Evolutionary conservation across 2,113 vertebrate species (phyloP), one percentile per base, ranked within the genome.

Genomic region (Mormyrus iriodes): DNA sequence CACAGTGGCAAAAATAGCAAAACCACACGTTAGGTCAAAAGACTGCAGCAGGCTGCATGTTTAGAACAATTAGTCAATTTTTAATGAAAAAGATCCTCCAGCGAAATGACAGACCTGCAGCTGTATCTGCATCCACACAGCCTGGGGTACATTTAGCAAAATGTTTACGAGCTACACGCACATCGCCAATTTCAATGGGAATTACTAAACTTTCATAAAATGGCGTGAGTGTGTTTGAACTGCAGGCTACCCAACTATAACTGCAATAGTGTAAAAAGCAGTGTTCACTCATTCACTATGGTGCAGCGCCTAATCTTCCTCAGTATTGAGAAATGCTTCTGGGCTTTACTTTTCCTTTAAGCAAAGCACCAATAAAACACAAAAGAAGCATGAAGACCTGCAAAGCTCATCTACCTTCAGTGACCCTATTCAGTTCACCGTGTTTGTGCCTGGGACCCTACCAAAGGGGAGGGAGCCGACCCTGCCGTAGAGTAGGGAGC

Each of bases 51-150:
- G 6, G 35, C 31, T 2, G 31, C 73, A 79, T 39, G 4, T 79
- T 79, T 79, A 79, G 35, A 79, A 79, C 31, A 79, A 79, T 79
- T 79, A 79, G 35, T 79, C 15, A 79, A 79, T 79, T 79, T 39
- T 79, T 79, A 2, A 79, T 79, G 13, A 79, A 79, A 79, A 79
- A 35, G 15, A 79, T 79, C 73, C 73, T 42, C 13, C n/a, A 7
- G 73, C 73, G 19, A 79, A 42, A 79, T 42, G 5, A 79, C 73
- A 79, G 35, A 39, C 73, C 15, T 79, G 13, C 73, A 79, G 73
- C 19, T 31, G 42, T 17, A 17, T 79, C 35, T 79, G 42, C 39
- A 79, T 21, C 19, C 17, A 73, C 65, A 79, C 73, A 79, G 73
- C 10, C 35, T 79, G 73, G 3, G 15, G 35, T 7, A 76, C 4